phyloP scores from a whole-genome alignment of 1,140 invertebrate species.

The Agrypnia vestita region DNA sequence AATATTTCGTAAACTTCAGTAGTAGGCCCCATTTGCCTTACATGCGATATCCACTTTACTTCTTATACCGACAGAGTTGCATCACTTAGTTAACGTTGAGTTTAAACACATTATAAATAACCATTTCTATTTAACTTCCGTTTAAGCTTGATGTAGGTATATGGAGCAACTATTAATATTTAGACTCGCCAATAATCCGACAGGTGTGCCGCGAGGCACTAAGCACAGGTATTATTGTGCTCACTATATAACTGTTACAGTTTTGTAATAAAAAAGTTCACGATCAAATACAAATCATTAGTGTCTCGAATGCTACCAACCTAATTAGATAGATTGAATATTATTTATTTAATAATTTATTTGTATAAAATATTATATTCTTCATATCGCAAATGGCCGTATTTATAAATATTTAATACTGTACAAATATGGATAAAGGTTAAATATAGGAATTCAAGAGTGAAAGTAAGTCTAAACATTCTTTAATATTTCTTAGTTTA shows the following conservation, averaged over 20 bases:
- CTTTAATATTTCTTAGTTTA: too few species aligned
- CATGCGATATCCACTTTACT: background rate
- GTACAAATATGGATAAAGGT: too few species aligned
- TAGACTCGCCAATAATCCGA: constrained; percentile 5
- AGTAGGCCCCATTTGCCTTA: background rate
- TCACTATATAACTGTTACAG: constrained; percentile 1
- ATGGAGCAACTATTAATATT: constrained; percentile 17
- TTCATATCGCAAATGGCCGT: too few species aligned
- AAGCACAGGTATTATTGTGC: background rate
- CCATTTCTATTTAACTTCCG: constrained; percentile 12
- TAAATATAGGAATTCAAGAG: too few species aligned
- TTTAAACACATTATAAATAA: constrained; percentile 15
- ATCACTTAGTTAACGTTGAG: background rate
- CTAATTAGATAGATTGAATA: too few species aligned
- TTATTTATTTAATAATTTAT: too few species aligned
- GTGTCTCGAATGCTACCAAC: too few species aligned
- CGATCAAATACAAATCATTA: background rate
- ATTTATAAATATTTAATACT: too few species aligned
- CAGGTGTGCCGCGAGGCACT: background rate
- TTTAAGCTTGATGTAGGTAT: constrained; percentile 17
- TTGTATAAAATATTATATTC: too few species aligned
- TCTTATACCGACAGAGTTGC: background rate
- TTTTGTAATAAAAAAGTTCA: constrained; percentile 6
- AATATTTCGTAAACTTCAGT: too few species aligned
- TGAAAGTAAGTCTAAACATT: too few species aligned